phyloP scores from a whole-genome alignment of 2,888 invertebrate genomes.

The Oscheius sp. region DNA sequence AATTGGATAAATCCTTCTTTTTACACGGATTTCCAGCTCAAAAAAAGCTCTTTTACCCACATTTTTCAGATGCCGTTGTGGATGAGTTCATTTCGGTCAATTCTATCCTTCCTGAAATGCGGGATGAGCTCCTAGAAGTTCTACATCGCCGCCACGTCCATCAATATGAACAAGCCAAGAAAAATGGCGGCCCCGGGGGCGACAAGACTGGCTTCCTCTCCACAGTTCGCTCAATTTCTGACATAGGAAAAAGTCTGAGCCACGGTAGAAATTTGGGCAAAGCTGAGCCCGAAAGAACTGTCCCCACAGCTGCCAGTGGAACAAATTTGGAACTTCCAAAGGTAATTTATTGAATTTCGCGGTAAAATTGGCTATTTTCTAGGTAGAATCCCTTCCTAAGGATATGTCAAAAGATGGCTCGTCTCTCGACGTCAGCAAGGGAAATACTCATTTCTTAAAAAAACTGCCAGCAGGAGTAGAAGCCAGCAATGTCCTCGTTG shows the following conservation, averaged over 20 bases:
- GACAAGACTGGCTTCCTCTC: constrained; percentile 84
- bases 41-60: not conserved
- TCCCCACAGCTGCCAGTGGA: constrained; percentile 37
- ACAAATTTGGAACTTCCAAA: constrained; percentile 68
- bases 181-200: constrained; percentile 64
- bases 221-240: constrained; percentile 91
- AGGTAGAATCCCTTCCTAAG: constrained; percentile 70
- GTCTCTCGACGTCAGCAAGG: constrained; percentile 69
- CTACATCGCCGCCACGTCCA: constrained; percentile 89
- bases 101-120: constrained; percentile 81
- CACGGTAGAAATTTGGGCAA: constrained; percentile 83
- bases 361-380: not conserved
- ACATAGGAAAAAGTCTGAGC: constrained; percentile 89
- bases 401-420: constrained; percentile 65
- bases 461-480: constrained; percentile 97
- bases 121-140: constrained; percentile 85
- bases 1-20: too few species aligned
- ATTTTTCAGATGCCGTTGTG: constrained; percentile 68
- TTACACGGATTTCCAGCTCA: too few species aligned
- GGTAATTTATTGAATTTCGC: constrained; percentile 37
- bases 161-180: constrained; percentile 82
- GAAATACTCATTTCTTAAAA: constrained; percentile 91
- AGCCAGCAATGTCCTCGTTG: constrained; percentile 95
- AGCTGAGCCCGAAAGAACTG: constrained; percentile 42
- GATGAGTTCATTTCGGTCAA: constrained; percentile 77